Percentiles rank a stretch among this genome's conserved stretches.
Evolutionary conservation across 2,888 invertebrate species (phyloP).

Genomic region (Caprella mutica): DNA sequence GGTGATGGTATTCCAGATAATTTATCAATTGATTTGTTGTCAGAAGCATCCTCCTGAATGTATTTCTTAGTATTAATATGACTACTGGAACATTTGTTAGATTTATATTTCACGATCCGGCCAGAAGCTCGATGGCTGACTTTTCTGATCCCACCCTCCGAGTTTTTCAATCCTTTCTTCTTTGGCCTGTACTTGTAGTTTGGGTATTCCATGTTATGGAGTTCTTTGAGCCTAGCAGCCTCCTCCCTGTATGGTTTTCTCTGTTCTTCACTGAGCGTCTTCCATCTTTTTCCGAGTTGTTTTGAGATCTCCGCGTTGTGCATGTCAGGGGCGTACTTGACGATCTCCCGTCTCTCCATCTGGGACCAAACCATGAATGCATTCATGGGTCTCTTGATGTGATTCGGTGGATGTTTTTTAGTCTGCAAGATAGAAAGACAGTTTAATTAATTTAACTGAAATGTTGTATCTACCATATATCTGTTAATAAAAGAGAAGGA

Average conservation of each 20-base stretch:
- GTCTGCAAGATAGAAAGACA: slow-evolving; percentile 52
- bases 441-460: not conserved
- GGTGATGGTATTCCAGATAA: no score
- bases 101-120: no score
- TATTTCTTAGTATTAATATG: no score
- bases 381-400: slow-evolving; percentile 98
- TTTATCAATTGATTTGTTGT: no score
- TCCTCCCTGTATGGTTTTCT: slow-evolving; percentile 32
- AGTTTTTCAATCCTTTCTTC: slow-evolving; percentile 31
- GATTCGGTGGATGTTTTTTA: slow-evolving; percentile 92
- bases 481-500: no score
- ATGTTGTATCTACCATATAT: no score
- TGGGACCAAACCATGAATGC: slow-evolving; percentile 99
- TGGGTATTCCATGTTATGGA: slow-evolving; percentile 33
- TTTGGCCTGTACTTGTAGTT: slow-evolving; percentile 34
- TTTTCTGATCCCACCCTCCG: no score
- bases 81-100: no score
- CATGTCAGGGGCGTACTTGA: slow-evolving; percentile 89
- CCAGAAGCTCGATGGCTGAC: no score
- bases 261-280: slow-evolving; percentile 32
- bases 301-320: slow-evolving; percentile 98
- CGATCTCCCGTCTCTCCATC: slow-evolving; percentile 90
- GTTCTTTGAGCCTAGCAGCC: slow-evolving; percentile 33
- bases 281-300: slow-evolving; percentile 52
- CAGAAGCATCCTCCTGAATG: no score